Base-by-base conservation (phyloP, 1,140 invertebrate genomes). In the Ceratina australensis region DNA sequence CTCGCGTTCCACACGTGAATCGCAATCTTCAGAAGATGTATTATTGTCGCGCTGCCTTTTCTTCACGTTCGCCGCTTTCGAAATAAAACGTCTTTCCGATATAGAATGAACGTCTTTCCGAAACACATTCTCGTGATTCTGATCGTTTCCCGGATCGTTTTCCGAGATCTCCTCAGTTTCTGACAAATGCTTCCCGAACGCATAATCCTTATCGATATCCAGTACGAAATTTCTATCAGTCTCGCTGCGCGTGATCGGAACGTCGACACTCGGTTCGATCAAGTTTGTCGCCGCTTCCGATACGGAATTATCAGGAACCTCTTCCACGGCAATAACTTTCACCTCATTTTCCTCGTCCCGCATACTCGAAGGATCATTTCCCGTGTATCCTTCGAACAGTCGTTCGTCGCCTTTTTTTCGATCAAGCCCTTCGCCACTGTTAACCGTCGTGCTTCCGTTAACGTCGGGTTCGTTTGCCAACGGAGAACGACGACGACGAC, bases 71-170 rank as follows among this genome's bases (percentile, higher is more conserved):
- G 0, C 33, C 8, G 67, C 61, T 33, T 86, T 88, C 0, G 64
- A 5, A 2, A 60, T 76, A 10, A 82, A 26, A 2, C 80, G 83
- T 50, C 81, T 72, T 47, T 86, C 76, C 56, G 65, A 54, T 10
- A 86, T 72, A 10, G 76, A 33, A 22, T 86, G 79, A 4, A 77
- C 72, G 13, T 87, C 84, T n/a, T 87, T 84, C 1, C 82, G 76
- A n/a, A 81, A 82, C 4, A 83, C 63, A 28, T 88, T 87, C 15
- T 87, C 83, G 5, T 89, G 86, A 75, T 86, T 86, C 26, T 86
- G 84, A 18, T 83, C 54, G 54, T 86, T 86, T 0, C 80, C 78
- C 0, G 78, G 81, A 26, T 85, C 66, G 5, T 83, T 85, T 2
- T 82, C 84, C n/a, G 77, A 78, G 2, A 84, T 22, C n/a, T 85